These are phyloP conservation scores for Eudyptes chrysolophus DNA, from an alignment of 2,113 vertebrate genomes.

Conservation along the genomic window DNA sequence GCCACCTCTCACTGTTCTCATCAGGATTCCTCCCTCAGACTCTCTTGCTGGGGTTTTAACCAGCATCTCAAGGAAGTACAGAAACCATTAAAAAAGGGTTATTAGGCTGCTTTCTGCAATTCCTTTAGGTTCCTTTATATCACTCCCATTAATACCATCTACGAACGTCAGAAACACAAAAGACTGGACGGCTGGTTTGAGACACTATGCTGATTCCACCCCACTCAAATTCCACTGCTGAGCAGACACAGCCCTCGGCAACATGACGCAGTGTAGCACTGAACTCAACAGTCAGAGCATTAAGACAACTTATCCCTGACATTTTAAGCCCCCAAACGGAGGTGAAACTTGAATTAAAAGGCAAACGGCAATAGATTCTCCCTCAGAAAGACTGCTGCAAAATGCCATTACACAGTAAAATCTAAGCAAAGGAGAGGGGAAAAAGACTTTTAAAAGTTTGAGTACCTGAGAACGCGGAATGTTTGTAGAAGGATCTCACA, in stretches of 20 bases:
- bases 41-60: background rate
- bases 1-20: slow-evolving; percentile 48
- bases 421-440: background rate
- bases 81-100: background rate
- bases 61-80: background rate
- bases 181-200: background rate
- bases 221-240: slow-evolving; percentile 23
- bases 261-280: background rate
- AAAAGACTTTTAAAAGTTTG: background rate
- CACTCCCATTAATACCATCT: background rate
- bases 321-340: background rate
- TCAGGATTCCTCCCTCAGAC: slow-evolving; percentile 52
- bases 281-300: background rate
- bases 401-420: background rate
- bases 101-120: background rate
- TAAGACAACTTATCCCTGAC: background rate
- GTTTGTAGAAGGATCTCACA: background rate
- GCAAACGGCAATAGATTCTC: background rate
- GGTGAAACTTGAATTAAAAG: background rate
- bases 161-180: background rate
- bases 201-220: background rate
- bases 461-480: background rate
- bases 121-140: background rate
- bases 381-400: background rate
- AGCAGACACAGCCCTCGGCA: slow-evolving; percentile 14